A percentile compares a stretch with the other conserved stretches of the same genome.
Conservation (phyloP, 2,797 vertebrate genomes). For the Diglossa cyanea region DNA sequence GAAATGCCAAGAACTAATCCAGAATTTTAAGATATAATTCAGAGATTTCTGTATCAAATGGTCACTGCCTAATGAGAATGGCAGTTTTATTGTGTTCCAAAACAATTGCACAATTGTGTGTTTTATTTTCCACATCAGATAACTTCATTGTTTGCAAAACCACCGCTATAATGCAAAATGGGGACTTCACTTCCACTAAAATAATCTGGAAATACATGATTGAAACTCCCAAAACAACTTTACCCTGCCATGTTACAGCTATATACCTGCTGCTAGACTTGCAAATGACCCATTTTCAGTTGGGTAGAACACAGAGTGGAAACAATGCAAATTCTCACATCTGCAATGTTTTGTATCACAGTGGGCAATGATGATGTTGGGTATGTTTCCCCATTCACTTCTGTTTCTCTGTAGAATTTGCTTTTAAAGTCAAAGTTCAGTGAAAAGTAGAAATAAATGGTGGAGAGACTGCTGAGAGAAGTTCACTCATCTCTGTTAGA, state of each 20-base stretch:
- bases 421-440: conserved; percentile 22
- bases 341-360: background rate
- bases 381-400: background rate
- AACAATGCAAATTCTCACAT: conserved; percentile 4
- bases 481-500: background rate
- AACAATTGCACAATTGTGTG: conserved; percentile 7
- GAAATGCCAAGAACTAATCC: background rate
- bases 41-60: conserved; percentile 13
- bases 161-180: background rate
- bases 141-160: conserved; percentile 32
- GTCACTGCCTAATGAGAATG: conserved; percentile 20
- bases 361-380: background rate
- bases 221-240: conserved; percentile 44
- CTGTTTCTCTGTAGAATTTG: background rate
- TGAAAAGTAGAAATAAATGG: background rate
- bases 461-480: background rate
- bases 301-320: background rate
- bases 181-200: conserved; percentile 23
- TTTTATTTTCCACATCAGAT: conserved; percentile 52
- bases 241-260: conserved; percentile 30
- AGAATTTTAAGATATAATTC: conserved; percentile 32
- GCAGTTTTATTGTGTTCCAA: conserved; percentile 23
- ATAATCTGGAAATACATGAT: conserved; percentile 3
- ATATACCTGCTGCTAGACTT: conserved; percentile 47
- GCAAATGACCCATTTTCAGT: conserved; percentile 37